These are phyloP conservation scores for Cenopis cana DNA, from an alignment of 2,888 invertebrate genomes.

Conservation along the genomic window DNA sequence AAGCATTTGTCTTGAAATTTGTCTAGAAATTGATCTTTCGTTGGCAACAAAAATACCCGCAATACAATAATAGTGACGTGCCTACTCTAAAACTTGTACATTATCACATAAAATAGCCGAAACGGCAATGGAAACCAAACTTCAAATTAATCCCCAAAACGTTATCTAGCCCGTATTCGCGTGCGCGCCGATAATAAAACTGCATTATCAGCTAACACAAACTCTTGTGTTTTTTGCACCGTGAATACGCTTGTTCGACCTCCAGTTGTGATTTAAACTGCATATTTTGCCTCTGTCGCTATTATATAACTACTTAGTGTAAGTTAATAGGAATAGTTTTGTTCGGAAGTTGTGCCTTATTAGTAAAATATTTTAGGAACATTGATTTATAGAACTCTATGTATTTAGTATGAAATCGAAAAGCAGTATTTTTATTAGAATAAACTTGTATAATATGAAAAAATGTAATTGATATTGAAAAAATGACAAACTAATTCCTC, in stretches of 20 bases:
- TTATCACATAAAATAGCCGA: not conserved
- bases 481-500: no score
- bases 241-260: conserved; percentile 35
- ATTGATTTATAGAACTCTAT: not conserved
- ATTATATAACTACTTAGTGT: not conserved
- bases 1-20: no score
- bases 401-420: no score
- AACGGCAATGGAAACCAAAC: conserved; percentile 43
- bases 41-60: no score
- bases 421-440: no score
- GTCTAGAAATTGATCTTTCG: no score
- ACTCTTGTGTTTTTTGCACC: conserved; percentile 49
- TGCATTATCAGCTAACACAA: conserved; percentile 62
- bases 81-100: no score
- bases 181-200: conserved; percentile 76
- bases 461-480: no score
- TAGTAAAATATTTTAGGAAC: not conserved
- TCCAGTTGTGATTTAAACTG: conserved; percentile 28
- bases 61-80: no score
- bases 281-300: conserved; percentile 39
- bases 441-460: no score
- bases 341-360: not conserved
- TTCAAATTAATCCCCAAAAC: conserved; percentile 49
- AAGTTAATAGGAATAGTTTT: not conserved
- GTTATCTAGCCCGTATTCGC: conserved; percentile 68